Evolutionary conservation across 2,113 vertebrate species (phyloP), one percentile per base, ranked within the genome.

Genomic region (Anarrhichthys ocellatus): DNA sequence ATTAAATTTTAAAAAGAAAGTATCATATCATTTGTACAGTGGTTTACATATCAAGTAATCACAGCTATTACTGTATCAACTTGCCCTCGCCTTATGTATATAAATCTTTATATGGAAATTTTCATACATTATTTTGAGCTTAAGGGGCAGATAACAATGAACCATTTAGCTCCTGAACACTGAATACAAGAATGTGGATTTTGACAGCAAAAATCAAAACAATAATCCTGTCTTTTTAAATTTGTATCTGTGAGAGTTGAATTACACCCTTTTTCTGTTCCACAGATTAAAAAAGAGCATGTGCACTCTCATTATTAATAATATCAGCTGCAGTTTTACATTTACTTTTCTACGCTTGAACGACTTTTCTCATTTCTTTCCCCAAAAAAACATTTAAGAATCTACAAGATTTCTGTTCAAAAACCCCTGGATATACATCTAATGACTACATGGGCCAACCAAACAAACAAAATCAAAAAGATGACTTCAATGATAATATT

Each of bases 11-110:
- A 38, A 82, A 91, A 87, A 86, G 72, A 84, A 92, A 83, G 76
- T 85, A 90, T 89, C 76, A 93, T 84, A 90, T 92, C 89, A 88
- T 83, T 85, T n/a, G 89, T 74, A 89, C 86, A 93, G 78, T 89
- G 29, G 71, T 81, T 86, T 90, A 91, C 89, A 92, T 90, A 52
- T 87, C 83, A 91, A 73, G 83, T 88, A 79, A 94, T 85, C 82
- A 94, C 87, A 92, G 66, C 86, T 89, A 27, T 71, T 48, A 73
- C 65, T 77, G 48, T 65, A 82, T 77, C 81, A 86, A 87, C 83
- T 40, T 83, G 76, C 78, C 76, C 76, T 87, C 5, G 2, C 63
- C 81, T 80, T 70, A 50, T 29, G 81, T 73, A 78, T 76, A 79
- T 36, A 80, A 86, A 81, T 67, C 46, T 72, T 75, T 77, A 83